Percentiles rank a stretch among this genome's conserved stretches.
Evolutionary conservation across 2,797 vertebrate species (phyloP).

Genomic region (Spheniscus humboldti): DNA sequence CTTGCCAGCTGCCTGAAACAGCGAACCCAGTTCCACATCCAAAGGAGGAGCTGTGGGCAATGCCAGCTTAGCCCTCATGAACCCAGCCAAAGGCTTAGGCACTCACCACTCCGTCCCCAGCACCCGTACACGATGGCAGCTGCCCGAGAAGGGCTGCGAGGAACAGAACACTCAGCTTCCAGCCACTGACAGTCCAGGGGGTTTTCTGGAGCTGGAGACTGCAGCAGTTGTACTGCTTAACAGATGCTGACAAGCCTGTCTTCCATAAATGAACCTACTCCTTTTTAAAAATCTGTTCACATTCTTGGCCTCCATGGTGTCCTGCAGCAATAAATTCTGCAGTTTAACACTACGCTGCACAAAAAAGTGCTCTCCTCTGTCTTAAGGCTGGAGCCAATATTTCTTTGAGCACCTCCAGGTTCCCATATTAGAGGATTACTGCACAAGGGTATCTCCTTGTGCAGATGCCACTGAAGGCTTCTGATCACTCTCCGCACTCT

Average conservation of each 20-base stretch:
- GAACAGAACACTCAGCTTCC: accelerated
- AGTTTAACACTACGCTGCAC: background rate
- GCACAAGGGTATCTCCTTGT: background rate
- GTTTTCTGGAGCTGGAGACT: accelerated
- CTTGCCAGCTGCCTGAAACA: background rate
- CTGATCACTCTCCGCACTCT: accelerated
- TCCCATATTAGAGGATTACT: background rate
- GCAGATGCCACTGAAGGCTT: background rate
- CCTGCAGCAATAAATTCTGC: background rate
- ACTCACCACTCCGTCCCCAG: background rate
- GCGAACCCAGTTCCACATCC: accelerated
- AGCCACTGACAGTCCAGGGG: background rate
- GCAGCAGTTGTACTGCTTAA: background rate
- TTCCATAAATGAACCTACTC: background rate
- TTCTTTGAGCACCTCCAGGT: background rate
- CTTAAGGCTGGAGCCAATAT: background rate
- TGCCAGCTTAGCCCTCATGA: accelerated
- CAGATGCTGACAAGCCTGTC: background rate
- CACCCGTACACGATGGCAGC: accelerated
- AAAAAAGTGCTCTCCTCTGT: background rate
- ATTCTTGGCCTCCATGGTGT: background rate
- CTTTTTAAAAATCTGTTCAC: background rate
- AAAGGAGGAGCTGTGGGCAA: background rate
- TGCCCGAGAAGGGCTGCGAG: accelerated
- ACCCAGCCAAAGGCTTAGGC: background rate